Percentiles rank a stretch among this genome's conserved stretches.
Conservation (phyloP, 2,113 vertebrate species). For the Pitta sordida region DNA sequence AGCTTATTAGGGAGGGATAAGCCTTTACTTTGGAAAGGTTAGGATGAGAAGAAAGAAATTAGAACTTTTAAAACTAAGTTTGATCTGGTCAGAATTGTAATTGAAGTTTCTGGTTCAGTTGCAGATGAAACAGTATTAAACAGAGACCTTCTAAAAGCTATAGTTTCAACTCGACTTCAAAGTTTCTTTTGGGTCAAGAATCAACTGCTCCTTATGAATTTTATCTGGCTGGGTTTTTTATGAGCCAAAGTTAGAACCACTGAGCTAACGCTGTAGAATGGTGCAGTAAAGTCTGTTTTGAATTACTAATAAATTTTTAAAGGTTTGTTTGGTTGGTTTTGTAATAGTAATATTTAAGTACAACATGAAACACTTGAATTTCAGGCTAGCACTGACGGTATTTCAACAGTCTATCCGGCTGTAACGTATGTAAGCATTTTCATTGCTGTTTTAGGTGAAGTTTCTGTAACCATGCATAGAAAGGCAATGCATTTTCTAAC, state of each 20-base stretch:
- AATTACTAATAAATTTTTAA: background rate
- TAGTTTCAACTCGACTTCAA: background rate
- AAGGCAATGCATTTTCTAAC: background rate
- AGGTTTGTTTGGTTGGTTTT: background rate
- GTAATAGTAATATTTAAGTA: background rate
- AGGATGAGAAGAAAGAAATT: background rate
- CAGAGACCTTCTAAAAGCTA: background rate
- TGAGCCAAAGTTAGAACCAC: background rate
- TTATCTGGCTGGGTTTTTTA: background rate
- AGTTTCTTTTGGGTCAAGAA: background rate
- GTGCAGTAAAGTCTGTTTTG: background rate
- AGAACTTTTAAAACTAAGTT: background rate
- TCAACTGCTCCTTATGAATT: background rate
- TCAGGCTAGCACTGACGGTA: background rate
- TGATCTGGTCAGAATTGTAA: background rate
- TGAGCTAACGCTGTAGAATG: background rate
- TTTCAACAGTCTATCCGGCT: background rate
- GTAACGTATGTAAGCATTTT: background rate
- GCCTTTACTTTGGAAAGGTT: background rate
- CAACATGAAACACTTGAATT: background rate
- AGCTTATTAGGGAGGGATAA: background rate
- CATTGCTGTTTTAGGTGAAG: background rate
- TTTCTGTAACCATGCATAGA: background rate
- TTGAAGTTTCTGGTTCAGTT: background rate
- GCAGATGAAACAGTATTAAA: background rate